phyloP scores from a whole-genome alignment of 2,797 vertebrate species.

The Catharus ustulatus region DNA sequence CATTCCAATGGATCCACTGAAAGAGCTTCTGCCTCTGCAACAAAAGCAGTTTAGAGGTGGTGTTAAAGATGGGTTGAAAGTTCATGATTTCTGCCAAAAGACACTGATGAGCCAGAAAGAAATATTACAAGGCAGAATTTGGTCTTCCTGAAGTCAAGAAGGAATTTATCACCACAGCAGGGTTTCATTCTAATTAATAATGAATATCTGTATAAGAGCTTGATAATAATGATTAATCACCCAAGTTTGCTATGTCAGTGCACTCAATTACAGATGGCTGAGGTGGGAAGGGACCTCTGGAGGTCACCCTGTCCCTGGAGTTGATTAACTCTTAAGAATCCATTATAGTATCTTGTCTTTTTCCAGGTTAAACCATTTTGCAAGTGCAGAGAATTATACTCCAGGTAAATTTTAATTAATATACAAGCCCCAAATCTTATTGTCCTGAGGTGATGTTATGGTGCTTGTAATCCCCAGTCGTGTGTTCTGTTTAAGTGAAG shows the following conservation, averaged over 20 bases:
- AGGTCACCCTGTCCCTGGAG: background rate
- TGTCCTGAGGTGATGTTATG: too few species aligned
- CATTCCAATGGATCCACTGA: conserved; percentile 79
- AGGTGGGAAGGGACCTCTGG: background rate
- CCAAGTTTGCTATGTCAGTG: background rate
- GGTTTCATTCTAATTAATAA: background rate
- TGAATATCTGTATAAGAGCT: background rate
- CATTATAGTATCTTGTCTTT: background rate
- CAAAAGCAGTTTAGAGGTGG: background rate
- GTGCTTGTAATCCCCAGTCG: too few species aligned
- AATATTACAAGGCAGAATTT: background rate
- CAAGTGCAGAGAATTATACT: background rate
- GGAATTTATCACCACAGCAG: background rate
- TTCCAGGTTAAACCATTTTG: background rate
- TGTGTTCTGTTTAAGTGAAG: too few species aligned
- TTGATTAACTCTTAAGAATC: background rate
- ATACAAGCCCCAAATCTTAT: background rate
- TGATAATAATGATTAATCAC: background rate
- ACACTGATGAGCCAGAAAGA: background rate
- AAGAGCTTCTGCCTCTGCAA: conserved; percentile 70
- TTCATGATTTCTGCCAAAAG: background rate
- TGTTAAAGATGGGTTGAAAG: background rate
- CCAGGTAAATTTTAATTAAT: background rate
- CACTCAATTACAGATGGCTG: background rate
- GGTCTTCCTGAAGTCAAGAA: background rate